These are phyloP conservation scores for Microtus pennsylvanicus DNA, from an alignment of 2,113 vertebrate species.

Conservation along the genomic window DNA sequence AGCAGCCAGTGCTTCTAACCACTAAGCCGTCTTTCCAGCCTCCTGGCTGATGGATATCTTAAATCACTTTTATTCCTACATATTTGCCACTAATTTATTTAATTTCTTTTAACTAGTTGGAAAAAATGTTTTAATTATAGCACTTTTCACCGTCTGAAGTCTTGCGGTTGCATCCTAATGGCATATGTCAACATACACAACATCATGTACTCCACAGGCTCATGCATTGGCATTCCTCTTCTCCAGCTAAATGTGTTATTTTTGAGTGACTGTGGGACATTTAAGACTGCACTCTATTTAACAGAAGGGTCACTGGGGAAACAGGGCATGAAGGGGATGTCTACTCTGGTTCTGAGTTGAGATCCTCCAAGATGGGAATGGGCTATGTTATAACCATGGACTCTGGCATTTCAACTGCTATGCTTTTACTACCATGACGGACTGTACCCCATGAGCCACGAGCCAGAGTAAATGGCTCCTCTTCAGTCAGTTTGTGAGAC, in stretches of 20 bases:
- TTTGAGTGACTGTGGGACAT: not conserved
- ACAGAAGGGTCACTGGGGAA: not conserved
- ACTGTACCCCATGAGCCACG: not conserved
- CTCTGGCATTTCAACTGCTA: not conserved
- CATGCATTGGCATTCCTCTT: not conserved
- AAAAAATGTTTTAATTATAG: not conserved
- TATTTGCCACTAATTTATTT: not conserved
- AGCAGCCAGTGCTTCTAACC: not conserved
- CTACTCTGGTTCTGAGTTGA: not conserved
- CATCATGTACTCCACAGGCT: not conserved
- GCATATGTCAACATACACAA: not conserved
- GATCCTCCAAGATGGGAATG: not conserved
- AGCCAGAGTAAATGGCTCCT: not conserved
- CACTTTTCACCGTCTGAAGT: not conserved
- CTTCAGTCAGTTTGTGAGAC: not conserved
- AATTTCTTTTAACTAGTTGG: not conserved
- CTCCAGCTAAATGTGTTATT: too few species aligned
- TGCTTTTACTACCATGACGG: not conserved
- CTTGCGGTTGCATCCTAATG: not conserved
- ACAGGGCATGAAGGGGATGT: not conserved
- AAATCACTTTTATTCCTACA: not conserved
- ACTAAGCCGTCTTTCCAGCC: not conserved
- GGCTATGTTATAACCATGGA: not conserved
- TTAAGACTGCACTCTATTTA: not conserved
- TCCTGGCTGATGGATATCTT: not conserved